Percentiles rank a stretch among this genome's conserved stretches.
Evolutionary conservation across 2,113 vertebrate genomes (phyloP).

Genomic region (Labeo catla): DNA sequence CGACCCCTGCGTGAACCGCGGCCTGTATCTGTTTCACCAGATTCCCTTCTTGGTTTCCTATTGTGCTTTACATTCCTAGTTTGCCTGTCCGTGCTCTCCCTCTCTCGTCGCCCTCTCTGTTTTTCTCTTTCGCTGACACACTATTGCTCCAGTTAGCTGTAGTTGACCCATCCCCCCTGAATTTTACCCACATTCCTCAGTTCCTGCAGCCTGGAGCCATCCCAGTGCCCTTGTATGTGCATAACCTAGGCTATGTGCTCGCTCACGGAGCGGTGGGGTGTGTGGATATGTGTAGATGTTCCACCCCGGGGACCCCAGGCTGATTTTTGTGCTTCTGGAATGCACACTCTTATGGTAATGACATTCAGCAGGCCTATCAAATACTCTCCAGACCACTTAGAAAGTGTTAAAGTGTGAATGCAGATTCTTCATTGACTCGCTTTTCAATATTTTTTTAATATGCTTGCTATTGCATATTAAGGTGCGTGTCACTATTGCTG

Average conservation of each 20-base stretch:
- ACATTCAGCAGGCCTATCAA: constrained; percentile 6
- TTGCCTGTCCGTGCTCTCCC: neutral
- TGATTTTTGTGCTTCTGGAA: constrained; percentile 39
- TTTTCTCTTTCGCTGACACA: constrained; percentile 47
- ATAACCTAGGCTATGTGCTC: constrained; percentile 45
- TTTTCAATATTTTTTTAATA: no score
- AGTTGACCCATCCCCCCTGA: constrained; percentile 37
- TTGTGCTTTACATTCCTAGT: neutral
- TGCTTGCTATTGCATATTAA: neutral
- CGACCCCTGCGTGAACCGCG: neutral
- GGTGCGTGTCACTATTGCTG: neutral
- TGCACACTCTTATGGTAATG: constrained; percentile 24
- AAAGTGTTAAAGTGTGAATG: neutral
- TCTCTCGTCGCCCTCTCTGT: constrained; percentile 14
- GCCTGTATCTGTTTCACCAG: constrained; percentile 18
- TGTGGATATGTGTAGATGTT: constrained; percentile 37
- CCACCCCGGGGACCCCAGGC: constrained; percentile 34
- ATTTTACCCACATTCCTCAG: constrained; percentile 54
- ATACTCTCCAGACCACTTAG: neutral
- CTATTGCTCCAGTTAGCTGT: constrained; percentile 34
- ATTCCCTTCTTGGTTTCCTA: constrained; percentile 25
- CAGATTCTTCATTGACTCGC: neutral
- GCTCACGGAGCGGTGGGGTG: neutral
- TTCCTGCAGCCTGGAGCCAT: constrained; percentile 44
- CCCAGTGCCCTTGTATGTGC: constrained; percentile 49